Evolutionary conservation across 1,140 invertebrate species (phyloP).

Genomic region (Drosophila sp.): DNA sequence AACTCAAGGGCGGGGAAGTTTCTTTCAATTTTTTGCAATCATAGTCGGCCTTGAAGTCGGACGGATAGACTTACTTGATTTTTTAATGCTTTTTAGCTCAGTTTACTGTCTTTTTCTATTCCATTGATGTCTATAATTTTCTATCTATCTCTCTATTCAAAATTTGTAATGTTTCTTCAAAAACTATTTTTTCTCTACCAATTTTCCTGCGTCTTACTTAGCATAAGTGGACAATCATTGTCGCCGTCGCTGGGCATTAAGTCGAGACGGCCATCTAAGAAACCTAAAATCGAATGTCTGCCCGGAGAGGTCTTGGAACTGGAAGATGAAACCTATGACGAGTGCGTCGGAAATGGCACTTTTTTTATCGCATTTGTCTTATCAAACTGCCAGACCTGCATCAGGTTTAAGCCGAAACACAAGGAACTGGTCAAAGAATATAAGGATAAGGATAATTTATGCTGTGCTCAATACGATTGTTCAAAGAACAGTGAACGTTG

Average conservation of each 20-base stretch:
- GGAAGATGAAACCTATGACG: no score
- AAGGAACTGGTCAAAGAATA: neutral
- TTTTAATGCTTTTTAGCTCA: neutral
- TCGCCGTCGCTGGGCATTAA: no score
- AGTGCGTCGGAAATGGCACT: no score
- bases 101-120: neutral
- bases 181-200: neutral
- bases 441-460: neutral
- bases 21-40: no score
- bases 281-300: no score
- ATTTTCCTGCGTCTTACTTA: neutral
- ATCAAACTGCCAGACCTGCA: neutral
- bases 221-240: neutral
- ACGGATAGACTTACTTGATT: no score
- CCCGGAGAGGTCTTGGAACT: no score
- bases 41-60: no score
- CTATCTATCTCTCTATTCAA: neutral
- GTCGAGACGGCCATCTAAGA: no score
- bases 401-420: neutral
- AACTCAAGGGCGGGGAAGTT: no score
- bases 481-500: neutral
- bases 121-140: neutral
- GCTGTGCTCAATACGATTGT: neutral
- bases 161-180: neutral
- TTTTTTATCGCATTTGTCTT: neutral